These are phyloP conservation scores for Phrynocephalus vlangalii DNA, from an alignment of 2,797 vertebrate species.

Conservation along the genomic window DNA sequence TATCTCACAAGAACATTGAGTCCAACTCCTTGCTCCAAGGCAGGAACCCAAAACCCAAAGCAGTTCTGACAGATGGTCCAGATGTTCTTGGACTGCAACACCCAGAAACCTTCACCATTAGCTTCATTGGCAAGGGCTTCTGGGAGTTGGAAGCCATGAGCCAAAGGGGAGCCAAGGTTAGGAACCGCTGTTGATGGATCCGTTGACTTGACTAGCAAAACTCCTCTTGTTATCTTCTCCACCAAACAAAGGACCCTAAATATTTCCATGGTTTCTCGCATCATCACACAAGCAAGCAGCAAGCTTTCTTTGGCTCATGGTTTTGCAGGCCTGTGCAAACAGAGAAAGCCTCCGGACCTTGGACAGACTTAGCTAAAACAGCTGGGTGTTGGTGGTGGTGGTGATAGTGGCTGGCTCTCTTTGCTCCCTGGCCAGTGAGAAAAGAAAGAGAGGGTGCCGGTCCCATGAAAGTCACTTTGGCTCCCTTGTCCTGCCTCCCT, in stretches of 20 bases:
- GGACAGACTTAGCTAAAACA: background rate
- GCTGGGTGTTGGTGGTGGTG: background rate
- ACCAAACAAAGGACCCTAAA: background rate
- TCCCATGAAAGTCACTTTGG: slow-evolving; percentile 51
- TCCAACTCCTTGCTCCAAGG: too few species aligned
- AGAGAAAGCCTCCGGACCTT: background rate
- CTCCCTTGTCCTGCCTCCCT: background rate
- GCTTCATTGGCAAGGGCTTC: too few species aligned
- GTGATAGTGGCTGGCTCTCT: background rate
- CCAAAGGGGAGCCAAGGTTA: too few species aligned
- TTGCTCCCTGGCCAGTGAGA: rapidly evolving
- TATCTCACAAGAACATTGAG: too few species aligned
- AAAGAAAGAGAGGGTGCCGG: slow-evolving; percentile 39
- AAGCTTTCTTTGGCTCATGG: background rate
- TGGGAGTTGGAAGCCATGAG: too few species aligned
- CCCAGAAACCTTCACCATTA: too few species aligned
- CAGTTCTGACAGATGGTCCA: too few species aligned
- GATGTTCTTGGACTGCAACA: background rate
- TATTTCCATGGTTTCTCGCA: background rate
- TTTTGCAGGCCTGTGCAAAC: background rate
- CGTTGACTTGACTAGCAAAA: too few species aligned
- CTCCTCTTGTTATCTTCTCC: background rate
- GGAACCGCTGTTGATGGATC: too few species aligned
- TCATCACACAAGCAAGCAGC: too few species aligned
- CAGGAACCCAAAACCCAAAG: too few species aligned